phyloP scores from a whole-genome alignment of 2,888 invertebrate genomes.

The Ceraclea dissimilis region DNA sequence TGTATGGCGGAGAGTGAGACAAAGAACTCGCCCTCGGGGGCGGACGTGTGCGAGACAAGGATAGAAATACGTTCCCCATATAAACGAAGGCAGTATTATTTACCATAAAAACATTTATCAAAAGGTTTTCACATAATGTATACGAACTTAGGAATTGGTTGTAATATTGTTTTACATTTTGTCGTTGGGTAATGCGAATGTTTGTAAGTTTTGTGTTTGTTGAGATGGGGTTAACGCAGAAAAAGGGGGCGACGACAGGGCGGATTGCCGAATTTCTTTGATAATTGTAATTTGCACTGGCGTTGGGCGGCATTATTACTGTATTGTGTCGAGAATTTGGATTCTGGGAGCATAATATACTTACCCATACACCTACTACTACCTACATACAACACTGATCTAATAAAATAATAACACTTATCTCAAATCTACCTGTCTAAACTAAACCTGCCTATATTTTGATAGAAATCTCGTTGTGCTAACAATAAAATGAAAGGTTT shows the following conservation, averaged over 20 bases:
- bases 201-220: not conserved
- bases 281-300: constrained; percentile 13
- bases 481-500: not conserved
- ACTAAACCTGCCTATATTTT: too few species aligned
- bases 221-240: constrained; percentile 8
- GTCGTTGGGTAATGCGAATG: not conserved
- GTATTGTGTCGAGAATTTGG: not conserved
- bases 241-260: constrained; percentile 17
- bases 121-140: not conserved
- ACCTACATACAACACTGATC: too few species aligned
- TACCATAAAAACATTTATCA: not conserved
- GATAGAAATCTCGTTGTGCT: not conserved
- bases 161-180: not conserved
- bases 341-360: too few species aligned
- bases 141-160: not conserved
- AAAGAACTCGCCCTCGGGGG: constrained; percentile 8
- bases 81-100: not conserved
- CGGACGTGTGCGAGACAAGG: constrained; percentile 12
- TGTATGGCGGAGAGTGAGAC: constrained; percentile 11
- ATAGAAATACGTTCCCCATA: not conserved
- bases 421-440: too few species aligned
- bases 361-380: too few species aligned
- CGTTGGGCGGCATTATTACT: not conserved
- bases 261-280: constrained; percentile 17
- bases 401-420: too few species aligned